A percentile compares a stretch with the other conserved stretches of the same genome.
Conservation (phyloP, 2,113 vertebrate genomes). For the Sapayoa aenigma region DNA sequence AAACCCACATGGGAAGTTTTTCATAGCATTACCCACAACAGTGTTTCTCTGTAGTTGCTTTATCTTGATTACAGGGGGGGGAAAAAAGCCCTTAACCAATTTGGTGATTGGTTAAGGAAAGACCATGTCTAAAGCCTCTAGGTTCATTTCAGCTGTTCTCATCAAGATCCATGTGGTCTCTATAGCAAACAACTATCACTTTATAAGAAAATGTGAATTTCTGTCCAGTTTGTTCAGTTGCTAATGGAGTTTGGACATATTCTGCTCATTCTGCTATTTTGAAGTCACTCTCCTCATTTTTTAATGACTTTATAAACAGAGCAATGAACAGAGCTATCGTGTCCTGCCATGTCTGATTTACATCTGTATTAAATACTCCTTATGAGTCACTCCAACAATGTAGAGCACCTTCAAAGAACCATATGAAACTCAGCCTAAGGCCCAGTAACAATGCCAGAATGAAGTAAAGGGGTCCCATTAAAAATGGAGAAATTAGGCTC, state of each 20-base stretch:
- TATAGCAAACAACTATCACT: background rate
- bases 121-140: background rate
- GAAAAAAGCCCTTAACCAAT: background rate
- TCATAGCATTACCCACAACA: fast-evolving
- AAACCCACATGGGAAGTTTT: background rate
- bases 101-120: background rate
- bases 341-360: background rate
- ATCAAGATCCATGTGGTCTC: background rate
- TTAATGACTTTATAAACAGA: background rate
- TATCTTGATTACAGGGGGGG: background rate
- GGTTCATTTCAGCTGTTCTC: background rate
- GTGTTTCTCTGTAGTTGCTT: background rate
- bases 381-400: background rate
- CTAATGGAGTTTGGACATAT: background rate
- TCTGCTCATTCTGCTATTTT: background rate
- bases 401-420: background rate
- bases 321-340: background rate
- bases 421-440: background rate
- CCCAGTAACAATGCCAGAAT: background rate
- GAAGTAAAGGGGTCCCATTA: background rate
- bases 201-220: background rate
- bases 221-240: background rate
- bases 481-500: background rate
- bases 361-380: background rate
- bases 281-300: background rate